Conservation (phyloP, 2,888 invertebrate species). For the Nomada ferruginata region DNA sequence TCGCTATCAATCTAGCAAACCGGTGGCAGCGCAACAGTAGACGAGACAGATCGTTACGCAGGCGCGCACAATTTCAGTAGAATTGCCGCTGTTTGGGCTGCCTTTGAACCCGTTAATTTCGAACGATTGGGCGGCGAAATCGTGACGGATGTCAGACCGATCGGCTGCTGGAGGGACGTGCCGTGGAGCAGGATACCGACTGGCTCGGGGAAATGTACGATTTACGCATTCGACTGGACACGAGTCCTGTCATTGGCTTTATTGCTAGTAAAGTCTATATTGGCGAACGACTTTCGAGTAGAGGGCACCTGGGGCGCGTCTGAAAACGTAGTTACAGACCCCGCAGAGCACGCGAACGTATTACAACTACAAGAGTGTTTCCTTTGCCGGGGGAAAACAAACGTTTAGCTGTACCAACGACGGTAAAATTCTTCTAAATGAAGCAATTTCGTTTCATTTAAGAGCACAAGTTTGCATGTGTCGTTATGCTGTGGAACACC, state of each 20-base stretch:
- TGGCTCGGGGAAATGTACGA: slow-evolving; percentile 69
- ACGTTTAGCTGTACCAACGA: slow-evolving; percentile 15
- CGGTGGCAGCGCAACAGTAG: slow-evolving; percentile 18
- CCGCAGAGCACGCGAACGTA: slow-evolving; percentile 23
- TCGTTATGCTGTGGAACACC: not conserved
- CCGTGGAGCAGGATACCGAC: slow-evolving; percentile 46
- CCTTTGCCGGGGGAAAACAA: slow-evolving; percentile 12
- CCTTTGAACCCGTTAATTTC: slow-evolving; percentile 71
- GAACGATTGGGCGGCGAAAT: slow-evolving; percentile 57
- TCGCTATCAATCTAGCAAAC: slow-evolving; percentile 35
- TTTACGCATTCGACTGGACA: slow-evolving; percentile 78
- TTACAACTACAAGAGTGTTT: slow-evolving; percentile 11
- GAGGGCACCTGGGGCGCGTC: slow-evolving; percentile 79
- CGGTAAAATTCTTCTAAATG: slow-evolving; percentile 1
- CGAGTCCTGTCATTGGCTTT: slow-evolving; percentile 80
- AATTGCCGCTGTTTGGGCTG: slow-evolving; percentile 53
- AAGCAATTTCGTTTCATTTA: not conserved
- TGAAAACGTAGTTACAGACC: slow-evolving; percentile 78
- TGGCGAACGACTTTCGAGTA: slow-evolving; percentile 75
- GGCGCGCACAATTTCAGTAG: slow-evolving; percentile 51
- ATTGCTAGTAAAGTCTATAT: slow-evolving; percentile 80
- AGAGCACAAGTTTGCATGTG: not conserved
- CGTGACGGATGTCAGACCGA: slow-evolving; percentile 70
- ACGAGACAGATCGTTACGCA: slow-evolving; percentile 48
- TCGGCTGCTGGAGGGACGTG: slow-evolving; percentile 58